phyloP scores from a whole-genome alignment of 2,797 vertebrate species.

The Agapornis canus region DNA sequence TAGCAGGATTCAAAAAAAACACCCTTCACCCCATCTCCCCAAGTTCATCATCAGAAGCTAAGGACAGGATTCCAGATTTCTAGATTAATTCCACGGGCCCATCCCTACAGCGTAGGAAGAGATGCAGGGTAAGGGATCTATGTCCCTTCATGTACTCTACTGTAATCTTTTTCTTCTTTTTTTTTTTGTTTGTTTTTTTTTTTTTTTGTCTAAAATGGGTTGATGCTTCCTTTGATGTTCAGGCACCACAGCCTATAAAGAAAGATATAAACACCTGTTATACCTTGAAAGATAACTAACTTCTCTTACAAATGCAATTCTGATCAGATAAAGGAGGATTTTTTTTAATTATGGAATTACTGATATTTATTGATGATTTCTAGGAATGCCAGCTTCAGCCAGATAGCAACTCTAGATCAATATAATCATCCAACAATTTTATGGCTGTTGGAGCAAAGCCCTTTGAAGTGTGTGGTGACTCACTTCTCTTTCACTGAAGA shows the following conservation, averaged over 20 bases:
- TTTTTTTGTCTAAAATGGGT: neutral
- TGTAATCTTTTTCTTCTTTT: too few species aligned
- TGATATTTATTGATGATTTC: neutral
- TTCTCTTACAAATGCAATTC: neutral
- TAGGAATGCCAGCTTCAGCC: neutral
- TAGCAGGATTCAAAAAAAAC: neutral
- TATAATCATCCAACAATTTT: neutral
- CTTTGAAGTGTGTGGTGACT: neutral
- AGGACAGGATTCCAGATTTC: neutral
- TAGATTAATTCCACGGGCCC: neutral
- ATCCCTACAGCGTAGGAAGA: neutral
- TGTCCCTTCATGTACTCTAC: neutral
- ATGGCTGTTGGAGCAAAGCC: neutral
- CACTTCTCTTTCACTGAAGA: neutral
- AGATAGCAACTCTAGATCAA: neutral
- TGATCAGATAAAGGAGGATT: neutral
- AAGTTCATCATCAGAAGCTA: neutral
- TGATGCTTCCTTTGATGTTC: neutral
- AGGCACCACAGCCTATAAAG: neutral
- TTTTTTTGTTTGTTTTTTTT: too few species aligned
- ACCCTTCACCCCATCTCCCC: neutral
- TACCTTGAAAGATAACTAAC: neutral
- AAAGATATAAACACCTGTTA: neutral
- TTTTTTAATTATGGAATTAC: neutral
- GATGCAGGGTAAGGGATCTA: neutral